phyloP scores from a whole-genome alignment of 2,888 invertebrate species.

The Drosophila bunnanda region DNA sequence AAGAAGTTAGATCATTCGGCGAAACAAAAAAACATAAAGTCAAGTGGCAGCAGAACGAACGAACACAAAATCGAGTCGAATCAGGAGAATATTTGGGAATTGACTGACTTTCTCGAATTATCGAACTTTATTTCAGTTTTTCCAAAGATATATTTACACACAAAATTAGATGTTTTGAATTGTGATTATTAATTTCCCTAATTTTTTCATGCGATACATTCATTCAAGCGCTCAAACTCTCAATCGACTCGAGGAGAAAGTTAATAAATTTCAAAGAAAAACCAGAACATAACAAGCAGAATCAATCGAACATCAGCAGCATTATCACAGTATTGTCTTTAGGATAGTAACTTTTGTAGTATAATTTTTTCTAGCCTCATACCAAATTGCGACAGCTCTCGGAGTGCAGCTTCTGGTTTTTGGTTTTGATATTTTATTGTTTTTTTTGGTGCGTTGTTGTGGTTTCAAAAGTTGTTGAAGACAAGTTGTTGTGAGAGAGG shows the following conservation, averaged over 20 bases:
- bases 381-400: constrained; percentile 85
- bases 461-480: constrained; percentile 52
- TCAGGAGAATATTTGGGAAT: background rate
- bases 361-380: constrained; percentile 72
- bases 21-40: constrained; percentile 28
- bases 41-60: constrained; percentile 32
- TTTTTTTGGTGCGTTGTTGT: constrained; percentile 46
- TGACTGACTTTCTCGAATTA: constrained; percentile 5
- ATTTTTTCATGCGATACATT: constrained; percentile 20
- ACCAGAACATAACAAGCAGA: constrained; percentile 74
- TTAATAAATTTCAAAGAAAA: constrained; percentile 20
- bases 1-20: constrained; percentile 40
- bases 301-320: constrained; percentile 67
- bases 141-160: constrained; percentile 4
- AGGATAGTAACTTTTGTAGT: constrained; percentile 28
- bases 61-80: constrained; percentile 40
- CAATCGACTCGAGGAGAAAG: constrained; percentile 19
- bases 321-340: constrained; percentile 56
- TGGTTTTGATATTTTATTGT: constrained; percentile 65
- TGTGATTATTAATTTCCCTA: constrained; percentile 1
- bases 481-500: constrained; percentile 56
- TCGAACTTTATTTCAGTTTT: background rate
- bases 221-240: constrained; percentile 8
- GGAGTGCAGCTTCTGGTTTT: constrained; percentile 84
- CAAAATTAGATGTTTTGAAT: constrained; percentile 1